Evolutionary conservation across 1,140 invertebrate species (phyloP).

Genomic region (Gyrodactylus bullatarudis): DNA sequence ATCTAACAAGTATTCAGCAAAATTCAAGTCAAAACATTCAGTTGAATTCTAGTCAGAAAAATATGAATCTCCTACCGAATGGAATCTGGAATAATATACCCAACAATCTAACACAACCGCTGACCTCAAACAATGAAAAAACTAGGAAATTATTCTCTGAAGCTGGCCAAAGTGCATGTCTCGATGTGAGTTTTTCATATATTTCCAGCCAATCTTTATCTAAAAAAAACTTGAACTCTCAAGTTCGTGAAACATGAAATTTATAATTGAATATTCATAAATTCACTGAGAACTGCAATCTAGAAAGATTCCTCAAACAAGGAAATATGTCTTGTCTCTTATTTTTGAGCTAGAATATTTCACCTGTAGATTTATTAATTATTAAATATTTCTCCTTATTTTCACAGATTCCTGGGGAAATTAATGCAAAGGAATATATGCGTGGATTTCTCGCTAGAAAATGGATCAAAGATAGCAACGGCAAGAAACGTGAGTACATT

Average conservation of each 20-base stretch:
- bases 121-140: not conserved
- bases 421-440: slow-evolving; percentile 2
- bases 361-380: too few relatives aligned
- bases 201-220: not conserved
- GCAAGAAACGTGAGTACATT: not conserved
- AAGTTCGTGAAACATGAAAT: too few relatives aligned
- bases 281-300: too few relatives aligned
- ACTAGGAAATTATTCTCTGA: not conserved
- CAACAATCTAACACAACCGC: not conserved
- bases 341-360: too few relatives aligned
- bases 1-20: not conserved
- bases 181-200: not conserved
- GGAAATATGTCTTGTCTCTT: too few relatives aligned
- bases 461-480: slow-evolving; percentile 1
- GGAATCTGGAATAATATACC: not conserved
- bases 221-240: not conserved
- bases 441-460: not conserved
- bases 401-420: not conserved
- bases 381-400: too few relatives aligned
- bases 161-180: not conserved
- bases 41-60: not conserved
- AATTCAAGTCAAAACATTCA: not conserved
- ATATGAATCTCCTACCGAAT: not conserved
- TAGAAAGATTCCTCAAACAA: too few relatives aligned
- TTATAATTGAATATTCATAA: too few relatives aligned